Evolutionary conservation across 2,888 invertebrate species (phyloP).

Genomic region (Lepidochrysops patricia): DNA sequence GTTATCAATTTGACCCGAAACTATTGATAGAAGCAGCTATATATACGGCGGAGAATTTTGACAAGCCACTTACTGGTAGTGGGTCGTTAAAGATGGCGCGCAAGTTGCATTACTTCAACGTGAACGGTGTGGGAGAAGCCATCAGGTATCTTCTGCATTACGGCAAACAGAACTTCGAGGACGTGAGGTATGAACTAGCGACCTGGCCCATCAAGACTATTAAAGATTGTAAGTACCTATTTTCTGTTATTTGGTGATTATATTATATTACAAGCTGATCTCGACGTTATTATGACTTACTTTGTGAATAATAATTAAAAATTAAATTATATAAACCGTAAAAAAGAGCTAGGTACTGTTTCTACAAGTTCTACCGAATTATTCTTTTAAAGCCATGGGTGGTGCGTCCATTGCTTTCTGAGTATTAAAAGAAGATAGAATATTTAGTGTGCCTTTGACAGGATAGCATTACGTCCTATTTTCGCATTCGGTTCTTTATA

Average conservation of each 20-base stretch:
- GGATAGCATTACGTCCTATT: no score
- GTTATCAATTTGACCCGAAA: not conserved
- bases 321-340: no score
- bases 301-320: no score
- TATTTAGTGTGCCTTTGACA: no score
- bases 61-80: slow-evolving; percentile 12
- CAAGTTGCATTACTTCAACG: slow-evolving; percentile 23
- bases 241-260: not conserved
- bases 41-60: not conserved
- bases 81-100: slow-evolving; percentile 22
- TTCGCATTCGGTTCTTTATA: no score
- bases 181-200: slow-evolving; percentile 36
- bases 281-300: no score
- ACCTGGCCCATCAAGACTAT: slow-evolving; percentile 42
- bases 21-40: not conserved
- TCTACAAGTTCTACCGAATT: no score
- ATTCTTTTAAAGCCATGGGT: no score
- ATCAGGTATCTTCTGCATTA: slow-evolving; percentile 53
- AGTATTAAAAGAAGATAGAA: no score
- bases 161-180: slow-evolving; percentile 51
- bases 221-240: slow-evolving; percentile 42
- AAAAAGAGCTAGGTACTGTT: no score
- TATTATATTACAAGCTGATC: no score
- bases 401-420: no score
- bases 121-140: slow-evolving; percentile 43